These are phyloP conservation scores for Drosophila teissieri DNA, from an alignment of 1,140 invertebrate genomes.

Conservation along the genomic window DNA sequence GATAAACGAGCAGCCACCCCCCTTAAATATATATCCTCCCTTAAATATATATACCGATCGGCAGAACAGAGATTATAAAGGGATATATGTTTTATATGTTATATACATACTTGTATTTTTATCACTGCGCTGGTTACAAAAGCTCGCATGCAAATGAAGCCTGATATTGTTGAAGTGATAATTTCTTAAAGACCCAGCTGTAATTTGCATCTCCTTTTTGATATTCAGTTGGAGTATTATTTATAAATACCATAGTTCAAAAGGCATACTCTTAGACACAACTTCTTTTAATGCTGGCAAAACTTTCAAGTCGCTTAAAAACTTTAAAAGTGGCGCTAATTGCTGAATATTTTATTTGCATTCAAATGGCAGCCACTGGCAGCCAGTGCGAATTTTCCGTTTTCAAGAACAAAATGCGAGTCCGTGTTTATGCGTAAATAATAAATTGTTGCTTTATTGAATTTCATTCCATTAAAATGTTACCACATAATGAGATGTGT, in stretches of 20 bases:
- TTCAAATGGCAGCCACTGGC: background rate
- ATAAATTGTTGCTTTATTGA: slow-evolving; percentile 75
- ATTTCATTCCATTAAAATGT: slow-evolving; percentile 78
- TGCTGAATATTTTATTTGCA: slow-evolving; percentile 23
- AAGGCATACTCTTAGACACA: too few relatives aligned
- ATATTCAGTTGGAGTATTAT: too few relatives aligned
- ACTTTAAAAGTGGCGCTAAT: slow-evolving; percentile 11
- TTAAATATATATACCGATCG: background rate
- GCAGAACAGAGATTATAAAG: background rate
- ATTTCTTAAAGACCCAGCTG: background rate
- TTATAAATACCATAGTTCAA: background rate
- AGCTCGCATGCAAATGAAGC: background rate
- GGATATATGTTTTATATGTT: background rate
- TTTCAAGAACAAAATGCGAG: background rate
- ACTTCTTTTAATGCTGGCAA: too few relatives aligned
- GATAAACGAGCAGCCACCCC: background rate
- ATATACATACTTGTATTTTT: background rate
- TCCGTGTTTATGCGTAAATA: slow-evolving; percentile 68
- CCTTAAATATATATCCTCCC: background rate
- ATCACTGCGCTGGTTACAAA: background rate
- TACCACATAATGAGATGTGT: slow-evolving; percentile 64
- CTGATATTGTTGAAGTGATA: background rate
- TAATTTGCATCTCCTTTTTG: background rate
- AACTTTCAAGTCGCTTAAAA: too few relatives aligned
- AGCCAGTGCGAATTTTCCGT: background rate